A percentile compares a stretch with the other conserved stretches of the same genome.
Conservation (phyloP, 2,888 invertebrate genomes). For the Microctonus brassicae region DNA sequence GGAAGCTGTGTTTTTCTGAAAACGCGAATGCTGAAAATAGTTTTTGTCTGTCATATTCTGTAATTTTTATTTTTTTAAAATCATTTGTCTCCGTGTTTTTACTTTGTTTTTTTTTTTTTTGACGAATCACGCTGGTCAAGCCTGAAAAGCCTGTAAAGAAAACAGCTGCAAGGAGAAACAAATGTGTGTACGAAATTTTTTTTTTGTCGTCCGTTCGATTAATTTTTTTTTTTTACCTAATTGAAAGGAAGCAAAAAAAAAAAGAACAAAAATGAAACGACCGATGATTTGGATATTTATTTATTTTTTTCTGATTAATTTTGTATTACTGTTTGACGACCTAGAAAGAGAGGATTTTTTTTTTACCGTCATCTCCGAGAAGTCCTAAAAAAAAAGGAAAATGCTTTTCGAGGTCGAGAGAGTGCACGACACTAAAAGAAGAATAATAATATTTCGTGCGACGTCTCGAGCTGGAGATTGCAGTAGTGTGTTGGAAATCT, state of each 20-base stretch:
- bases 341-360: not conserved
- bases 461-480: not conserved
- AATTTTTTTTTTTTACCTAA: conserved; percentile 33
- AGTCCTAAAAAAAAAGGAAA: not conserved
- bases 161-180: conserved; percentile 66
- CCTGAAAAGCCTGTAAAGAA: conserved; percentile 69
- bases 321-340: not conserved
- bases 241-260: not conserved
- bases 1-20: conserved; percentile 34
- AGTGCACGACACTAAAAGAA: conserved; percentile 9
- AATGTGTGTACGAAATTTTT: conserved; percentile 37
- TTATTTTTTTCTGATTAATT: conserved; percentile 54
- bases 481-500: conserved; percentile 23
- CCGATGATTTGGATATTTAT: conserved; percentile 2
- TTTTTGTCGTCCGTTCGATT: conserved; percentile 32
- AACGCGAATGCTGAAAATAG: conserved; percentile 46
- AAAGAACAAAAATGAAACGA: conserved; percentile 17
- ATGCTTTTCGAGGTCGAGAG: not conserved
- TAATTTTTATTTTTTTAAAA: conserved; percentile 31
- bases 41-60: conserved; percentile 25
- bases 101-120: conserved; percentile 46
- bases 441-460: not conserved
- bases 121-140: conserved; percentile 58
- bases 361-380: not conserved
- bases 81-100: conserved; percentile 25